Conservation (phyloP, 53 echinoderm and acorn worm genomes). For the Actinopyga echinites region DNA sequence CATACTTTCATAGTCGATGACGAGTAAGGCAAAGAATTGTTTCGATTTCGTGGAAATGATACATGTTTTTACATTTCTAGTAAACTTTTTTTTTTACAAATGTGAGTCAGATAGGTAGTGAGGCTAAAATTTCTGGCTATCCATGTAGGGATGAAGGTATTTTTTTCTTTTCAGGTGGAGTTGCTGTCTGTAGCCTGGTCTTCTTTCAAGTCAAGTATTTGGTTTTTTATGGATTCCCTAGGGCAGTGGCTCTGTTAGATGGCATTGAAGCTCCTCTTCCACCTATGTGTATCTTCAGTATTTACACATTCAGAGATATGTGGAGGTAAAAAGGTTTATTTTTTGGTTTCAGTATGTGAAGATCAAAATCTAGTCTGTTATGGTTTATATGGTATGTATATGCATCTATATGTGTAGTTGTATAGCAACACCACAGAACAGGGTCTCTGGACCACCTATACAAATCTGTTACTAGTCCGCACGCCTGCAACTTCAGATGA, state of each 20-base stretch:
- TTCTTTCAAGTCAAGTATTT: slow-evolving; percentile 94
- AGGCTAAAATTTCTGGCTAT: neutral
- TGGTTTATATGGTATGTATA: neutral
- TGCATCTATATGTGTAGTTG: neutral
- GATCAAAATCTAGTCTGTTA: neutral
- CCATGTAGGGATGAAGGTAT: neutral
- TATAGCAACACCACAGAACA: no score
- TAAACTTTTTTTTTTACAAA: neutral
- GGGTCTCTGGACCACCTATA: no score
- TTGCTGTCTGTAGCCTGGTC: slow-evolving; percentile 71
- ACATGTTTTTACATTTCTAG: no score
- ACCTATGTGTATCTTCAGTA: slow-evolving; percentile 79
- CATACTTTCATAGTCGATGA: no score
- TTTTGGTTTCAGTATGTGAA: neutral
- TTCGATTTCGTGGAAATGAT: no score
- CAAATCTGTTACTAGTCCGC: no score
- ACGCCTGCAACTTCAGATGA: no score
- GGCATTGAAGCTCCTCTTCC: slow-evolving; percentile 78
- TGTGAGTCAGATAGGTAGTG: neutral
- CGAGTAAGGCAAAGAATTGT: no score
- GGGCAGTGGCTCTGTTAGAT: slow-evolving; percentile 80
- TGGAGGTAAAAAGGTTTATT: slow-evolving; percentile 67
- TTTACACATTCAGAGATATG: slow-evolving; percentile 86
- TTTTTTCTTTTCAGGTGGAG: slow-evolving; percentile 57
- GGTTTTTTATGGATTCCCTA: slow-evolving; percentile 80